These are phyloP conservation scores for Galaxea fascicularis DNA, from an alignment of 92 coral and sea anemone genomes.

Conservation along the genomic window DNA sequence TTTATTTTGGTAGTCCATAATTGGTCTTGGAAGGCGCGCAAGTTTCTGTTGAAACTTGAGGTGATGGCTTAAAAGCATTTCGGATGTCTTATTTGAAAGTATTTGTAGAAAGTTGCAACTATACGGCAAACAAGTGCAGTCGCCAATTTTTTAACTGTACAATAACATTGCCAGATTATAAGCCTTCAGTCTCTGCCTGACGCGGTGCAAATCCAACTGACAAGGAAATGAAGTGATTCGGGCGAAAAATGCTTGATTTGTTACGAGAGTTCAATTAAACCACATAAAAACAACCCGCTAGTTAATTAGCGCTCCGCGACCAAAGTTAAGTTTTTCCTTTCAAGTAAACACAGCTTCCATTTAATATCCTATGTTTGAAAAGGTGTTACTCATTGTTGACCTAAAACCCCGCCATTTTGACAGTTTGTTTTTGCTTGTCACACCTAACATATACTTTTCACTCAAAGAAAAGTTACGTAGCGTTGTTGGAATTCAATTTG, in stretches of 20 bases:
- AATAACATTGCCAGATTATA: background rate
- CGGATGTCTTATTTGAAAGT: constrained; percentile 14
- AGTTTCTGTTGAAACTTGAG: background rate
- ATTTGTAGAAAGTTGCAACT: constrained; percentile 34
- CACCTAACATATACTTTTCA: constrained; percentile 16
- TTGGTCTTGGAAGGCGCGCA: too few species aligned
- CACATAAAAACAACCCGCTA: constrained; percentile 31
- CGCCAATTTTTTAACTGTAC: constrained; percentile 24
- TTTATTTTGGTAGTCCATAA: background rate
- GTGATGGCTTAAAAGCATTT: background rate
- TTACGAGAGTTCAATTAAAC: constrained; percentile 18
- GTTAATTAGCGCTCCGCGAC: constrained; percentile 10
- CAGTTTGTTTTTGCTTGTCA: constrained; percentile 38
- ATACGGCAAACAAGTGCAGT: constrained; percentile 16
- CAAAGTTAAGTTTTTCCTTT: background rate
- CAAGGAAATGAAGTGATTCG: background rate
- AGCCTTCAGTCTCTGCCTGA: background rate
- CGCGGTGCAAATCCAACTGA: background rate
- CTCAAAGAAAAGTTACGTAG: constrained; percentile 11
- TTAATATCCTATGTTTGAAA: constrained; percentile 47
- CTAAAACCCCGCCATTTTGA: constrained; percentile 23
- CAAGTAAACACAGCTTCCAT: background rate
- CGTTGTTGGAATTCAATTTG: constrained; percentile 28
- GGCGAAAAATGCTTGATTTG: background rate
- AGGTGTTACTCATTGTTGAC: constrained; percentile 33